These are phyloP conservation scores for Tetramorium simillimum DNA, from an alignment of 1,140 invertebrate species.

Conservation along the genomic window DNA sequence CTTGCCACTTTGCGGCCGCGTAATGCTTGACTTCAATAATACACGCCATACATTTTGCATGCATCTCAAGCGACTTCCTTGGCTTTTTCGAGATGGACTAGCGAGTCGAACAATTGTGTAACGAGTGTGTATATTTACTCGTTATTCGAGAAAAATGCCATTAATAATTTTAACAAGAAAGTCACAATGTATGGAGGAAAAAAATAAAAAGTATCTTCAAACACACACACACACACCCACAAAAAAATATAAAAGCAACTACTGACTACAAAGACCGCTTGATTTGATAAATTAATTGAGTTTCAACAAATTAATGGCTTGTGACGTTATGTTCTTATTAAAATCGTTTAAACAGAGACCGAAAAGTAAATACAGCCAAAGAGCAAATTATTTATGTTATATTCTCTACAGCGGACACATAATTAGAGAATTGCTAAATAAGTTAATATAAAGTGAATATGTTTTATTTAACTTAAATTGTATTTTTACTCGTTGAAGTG, in stretches of 20 bases:
- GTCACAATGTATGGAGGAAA: not conserved
- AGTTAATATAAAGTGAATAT: not conserved
- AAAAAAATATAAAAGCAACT: not conserved
- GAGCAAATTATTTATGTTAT: not conserved
- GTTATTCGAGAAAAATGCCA: not conserved
- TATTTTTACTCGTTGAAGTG: not conserved
- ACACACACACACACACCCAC: not conserved
- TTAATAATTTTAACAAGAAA: not conserved
- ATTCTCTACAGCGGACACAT: not conserved
- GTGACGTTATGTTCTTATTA: not conserved
- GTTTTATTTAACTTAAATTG: not conserved
- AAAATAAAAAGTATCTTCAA: not conserved
- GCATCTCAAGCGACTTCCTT: slow-evolving; percentile 28
- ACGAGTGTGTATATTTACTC: not conserved
- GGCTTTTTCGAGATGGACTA: not conserved
- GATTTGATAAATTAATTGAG: slow-evolving; percentile 1
- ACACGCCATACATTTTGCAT: slow-evolving; percentile 47
- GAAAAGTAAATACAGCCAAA: not conserved
- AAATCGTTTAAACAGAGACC: not conserved
- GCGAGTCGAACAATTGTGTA: slow-evolving; percentile 20
- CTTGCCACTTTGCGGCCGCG: slow-evolving; percentile 48
- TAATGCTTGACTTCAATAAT: slow-evolving; percentile 60
- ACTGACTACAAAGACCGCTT: not conserved
- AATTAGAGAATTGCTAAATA: not conserved
- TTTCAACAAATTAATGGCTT: not conserved